Evolutionary conservation across 2,113 vertebrate genomes (phyloP), one percentile per base, ranked within the genome.

Genomic region (Colius striatus): DNA sequence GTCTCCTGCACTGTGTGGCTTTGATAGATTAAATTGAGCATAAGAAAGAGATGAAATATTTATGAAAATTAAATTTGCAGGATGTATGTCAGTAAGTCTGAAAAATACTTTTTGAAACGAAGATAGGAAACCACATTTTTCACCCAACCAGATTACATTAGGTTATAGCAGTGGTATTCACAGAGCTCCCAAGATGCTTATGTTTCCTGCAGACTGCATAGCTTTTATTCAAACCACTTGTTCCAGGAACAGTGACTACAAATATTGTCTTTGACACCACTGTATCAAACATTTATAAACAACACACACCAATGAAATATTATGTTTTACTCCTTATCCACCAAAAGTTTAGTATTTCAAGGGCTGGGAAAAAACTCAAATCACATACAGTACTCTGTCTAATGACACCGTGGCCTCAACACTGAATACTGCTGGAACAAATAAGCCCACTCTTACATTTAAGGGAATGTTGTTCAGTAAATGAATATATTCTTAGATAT

Each of bases 31-130:
- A 97, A 98, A 98, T 97, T 97, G 96, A 98, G 96, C 97, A 96
- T 96, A 97, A 96, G 94, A 97, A 95, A 98, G 95, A 97, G 97
- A 97, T 97, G 95, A 98, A 97, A 97, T 97, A 97, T 91, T 97
- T 96, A 97, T 95, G 96, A 97, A 98, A 98, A 98, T 97, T 96
- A 95, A 97, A 98, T 98, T 97, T 98, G 92, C 96, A 97, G 93
- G 87, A 95, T 97, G 96, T 90, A 96, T 97, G 96, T 97, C 96
- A 94, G 97, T 97, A 95, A 97, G 84, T 72, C 84, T 88, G 60
- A 84, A 92, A 94, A 92, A 34, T 26, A 34, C 53, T 86, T 95
- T 93, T 94, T 96, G 70, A 61, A 96, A 96, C 1, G 13, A 94
- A 95, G 84, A 91, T 62, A 94, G 88, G 96, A 97, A 97, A 96